A percentile compares a stretch with the other conserved stretches of the same genome.
Evolutionary conservation across 2,888 invertebrate species (phyloP).

Genomic region (Phoenoteleia sp.): DNA sequence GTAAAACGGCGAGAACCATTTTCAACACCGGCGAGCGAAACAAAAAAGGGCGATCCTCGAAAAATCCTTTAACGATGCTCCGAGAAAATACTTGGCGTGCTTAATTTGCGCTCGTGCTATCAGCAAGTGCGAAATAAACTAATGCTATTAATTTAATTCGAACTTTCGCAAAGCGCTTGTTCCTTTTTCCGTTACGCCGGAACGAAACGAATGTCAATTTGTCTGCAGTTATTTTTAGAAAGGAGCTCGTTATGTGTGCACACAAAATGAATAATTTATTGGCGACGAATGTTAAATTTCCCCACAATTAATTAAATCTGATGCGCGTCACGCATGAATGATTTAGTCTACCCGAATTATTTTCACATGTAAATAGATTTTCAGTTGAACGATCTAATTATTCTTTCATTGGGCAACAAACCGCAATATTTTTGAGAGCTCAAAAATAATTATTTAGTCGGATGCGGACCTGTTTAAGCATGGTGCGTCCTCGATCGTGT

Average conservation of each 20-base stretch:
- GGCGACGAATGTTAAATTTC: slow-evolving; percentile 62
- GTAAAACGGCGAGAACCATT: neutral
- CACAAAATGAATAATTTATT: slow-evolving; percentile 71
- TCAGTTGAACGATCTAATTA: slow-evolving; percentile 66
- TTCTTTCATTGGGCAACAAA: slow-evolving; percentile 63
- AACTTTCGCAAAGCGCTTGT: neutral
- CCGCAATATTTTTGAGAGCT: slow-evolving; percentile 57
- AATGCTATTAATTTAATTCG: neutral
- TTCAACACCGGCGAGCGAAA: neutral
- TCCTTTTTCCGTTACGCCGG: neutral
- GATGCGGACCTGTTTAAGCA: slow-evolving; percentile 37
- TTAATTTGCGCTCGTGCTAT: neutral
- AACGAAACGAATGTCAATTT: slow-evolving; percentile 14
- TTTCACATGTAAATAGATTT: slow-evolving; percentile 70
- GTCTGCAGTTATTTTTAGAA: slow-evolving; percentile 33
- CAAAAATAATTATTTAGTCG: slow-evolving; percentile 55
- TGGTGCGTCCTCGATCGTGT: slow-evolving; percentile 23
- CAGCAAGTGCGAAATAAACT: neutral
- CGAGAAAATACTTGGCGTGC: neutral
- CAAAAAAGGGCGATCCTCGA: neutral
- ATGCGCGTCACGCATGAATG: slow-evolving; percentile 63
- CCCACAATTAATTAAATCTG: slow-evolving; percentile 65
- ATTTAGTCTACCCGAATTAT: slow-evolving; percentile 62
- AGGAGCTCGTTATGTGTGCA: slow-evolving; percentile 26
- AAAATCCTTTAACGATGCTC: neutral